Evolutionary conservation across 1,140 invertebrate genomes (phyloP), one percentile per base, ranked within the genome.

Genomic region (Aleiodes sp.): DNA sequence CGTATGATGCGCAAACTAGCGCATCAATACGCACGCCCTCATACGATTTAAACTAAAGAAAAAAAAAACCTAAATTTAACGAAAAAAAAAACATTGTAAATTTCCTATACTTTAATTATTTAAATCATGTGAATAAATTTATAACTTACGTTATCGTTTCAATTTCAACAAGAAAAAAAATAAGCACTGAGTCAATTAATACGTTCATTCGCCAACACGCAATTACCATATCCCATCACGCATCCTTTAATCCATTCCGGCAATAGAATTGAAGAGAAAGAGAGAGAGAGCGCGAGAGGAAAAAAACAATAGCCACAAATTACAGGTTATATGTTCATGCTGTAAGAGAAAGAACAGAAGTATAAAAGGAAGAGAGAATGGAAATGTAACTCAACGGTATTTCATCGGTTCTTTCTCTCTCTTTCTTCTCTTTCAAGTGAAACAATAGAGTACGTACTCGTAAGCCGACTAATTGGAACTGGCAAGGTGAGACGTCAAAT

Each of bases 71-170:
- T 57, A 60, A 61, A 61, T 35, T 37, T 26, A 24, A 64, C 62
- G 56, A 73, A 75, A 72, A 81, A 76, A 80, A 73, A 74, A 73
- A 64, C 68, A 63, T 63, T 73, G 71, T 73, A 78, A 73, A 79
- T 78, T 78, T 80, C 77, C 79, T 81, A 78, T 78, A 79, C 76
- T 79, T 76, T 70, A 74, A 80, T 78, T 80, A 81, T 82, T 82
- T 80, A 80, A 81, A 81, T 77, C 74, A 75, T 81, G 78, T 81
- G 78, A 86, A 86, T 86, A 86, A 86, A 86, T 84, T 86, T 86
- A 85, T 84, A 84, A 86, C 80, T 80, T 85, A 83, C 80, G 84
- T 86, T 86, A 86, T 80, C 83, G 79, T 83, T 81, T 83, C 77
- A 78, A 79, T 78, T 77, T 75, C 75, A 75, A 74, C 68, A 26